phyloP scores from a whole-genome alignment of 2,113 vertebrate species.

The Notothenia coriiceps region DNA sequence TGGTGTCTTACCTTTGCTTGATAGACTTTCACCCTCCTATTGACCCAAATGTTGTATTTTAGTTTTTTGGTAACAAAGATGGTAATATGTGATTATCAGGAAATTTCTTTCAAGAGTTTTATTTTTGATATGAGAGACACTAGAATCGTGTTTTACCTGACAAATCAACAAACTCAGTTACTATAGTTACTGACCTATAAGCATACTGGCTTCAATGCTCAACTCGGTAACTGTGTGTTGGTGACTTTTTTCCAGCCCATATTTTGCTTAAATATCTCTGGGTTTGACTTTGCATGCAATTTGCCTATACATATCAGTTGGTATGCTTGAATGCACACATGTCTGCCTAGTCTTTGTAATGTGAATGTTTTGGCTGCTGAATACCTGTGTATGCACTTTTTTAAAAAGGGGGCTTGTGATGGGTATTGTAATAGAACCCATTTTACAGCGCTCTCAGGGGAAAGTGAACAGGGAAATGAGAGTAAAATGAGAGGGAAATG shows the following conservation, averaged over 20 bases:
- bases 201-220: not conserved
- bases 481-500: conserved; percentile 68
- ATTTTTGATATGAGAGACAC: not conserved
- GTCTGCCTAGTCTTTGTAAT: conserved; percentile 60
- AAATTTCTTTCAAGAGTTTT: not conserved
- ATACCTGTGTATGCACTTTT: conserved; percentile 61
- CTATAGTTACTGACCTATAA: not conserved
- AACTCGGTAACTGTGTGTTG: not conserved
- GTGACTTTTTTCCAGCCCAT: conserved; percentile 27
- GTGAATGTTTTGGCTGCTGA: conserved; percentile 64
- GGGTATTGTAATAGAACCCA: conserved; percentile 73
- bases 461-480: conserved; percentile 75
- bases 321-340: conserved; percentile 29
- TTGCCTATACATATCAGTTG: conserved; percentile 67
- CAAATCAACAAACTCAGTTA: not conserved
- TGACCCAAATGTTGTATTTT: no score
- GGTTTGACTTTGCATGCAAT: conserved; percentile 49
- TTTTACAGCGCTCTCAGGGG: conserved; percentile 61
- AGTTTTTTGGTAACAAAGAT: no score
- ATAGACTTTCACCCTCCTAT: no score
- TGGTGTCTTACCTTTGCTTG: not conserved
- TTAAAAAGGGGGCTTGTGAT: conserved; percentile 69
- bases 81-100: not conserved
- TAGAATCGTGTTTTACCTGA: not conserved
- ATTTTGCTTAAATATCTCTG: conserved; percentile 44